phyloP scores from a whole-genome alignment of 1,140 invertebrate genomes.

The Diorhabda sublineata region DNA sequence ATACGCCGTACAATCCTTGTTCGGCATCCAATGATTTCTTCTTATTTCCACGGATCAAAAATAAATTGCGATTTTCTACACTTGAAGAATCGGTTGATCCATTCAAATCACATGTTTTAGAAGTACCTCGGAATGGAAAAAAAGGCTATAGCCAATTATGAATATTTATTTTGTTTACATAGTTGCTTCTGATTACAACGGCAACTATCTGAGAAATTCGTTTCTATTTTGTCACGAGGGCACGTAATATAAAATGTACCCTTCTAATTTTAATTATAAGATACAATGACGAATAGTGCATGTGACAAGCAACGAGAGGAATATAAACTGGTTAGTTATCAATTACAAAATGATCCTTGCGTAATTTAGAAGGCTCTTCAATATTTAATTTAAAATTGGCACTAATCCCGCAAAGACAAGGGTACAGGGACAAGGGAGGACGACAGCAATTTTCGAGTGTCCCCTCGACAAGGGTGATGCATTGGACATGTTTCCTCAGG shows the following conservation, averaged over 20 bases:
- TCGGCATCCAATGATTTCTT: too few relatives aligned
- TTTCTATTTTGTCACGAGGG: neutral
- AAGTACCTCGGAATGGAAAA: too few relatives aligned
- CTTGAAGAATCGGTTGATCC: too few relatives aligned
- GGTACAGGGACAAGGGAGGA: conserved; percentile 20
- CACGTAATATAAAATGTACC: neutral
- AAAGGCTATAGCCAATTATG: too few relatives aligned
- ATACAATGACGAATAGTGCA: conserved; percentile 7
- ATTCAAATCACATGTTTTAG: too few relatives aligned
- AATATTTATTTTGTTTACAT: too few relatives aligned
- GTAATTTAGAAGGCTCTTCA: conserved; percentile 24
- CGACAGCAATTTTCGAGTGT: conserved; percentile 32
- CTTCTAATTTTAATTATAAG: neutral
- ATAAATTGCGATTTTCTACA: too few relatives aligned
- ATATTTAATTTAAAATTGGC: conserved; percentile 28
- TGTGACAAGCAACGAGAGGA: conserved; percentile 11
- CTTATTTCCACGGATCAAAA: too few relatives aligned
- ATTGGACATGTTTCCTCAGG: conserved; percentile 32
- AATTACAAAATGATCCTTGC: conserved; percentile 13
- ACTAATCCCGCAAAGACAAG: conserved; percentile 26
- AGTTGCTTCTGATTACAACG: too few relatives aligned
- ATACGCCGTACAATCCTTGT: too few relatives aligned
- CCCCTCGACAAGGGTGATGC: conserved; percentile 34
- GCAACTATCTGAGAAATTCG: too few relatives aligned
- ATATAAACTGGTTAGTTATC: conserved; percentile 12